These are phyloP conservation scores for Mercenaria mercenaria DNA, from an alignment of 1,140 invertebrate species.

Conservation along the genomic window DNA sequence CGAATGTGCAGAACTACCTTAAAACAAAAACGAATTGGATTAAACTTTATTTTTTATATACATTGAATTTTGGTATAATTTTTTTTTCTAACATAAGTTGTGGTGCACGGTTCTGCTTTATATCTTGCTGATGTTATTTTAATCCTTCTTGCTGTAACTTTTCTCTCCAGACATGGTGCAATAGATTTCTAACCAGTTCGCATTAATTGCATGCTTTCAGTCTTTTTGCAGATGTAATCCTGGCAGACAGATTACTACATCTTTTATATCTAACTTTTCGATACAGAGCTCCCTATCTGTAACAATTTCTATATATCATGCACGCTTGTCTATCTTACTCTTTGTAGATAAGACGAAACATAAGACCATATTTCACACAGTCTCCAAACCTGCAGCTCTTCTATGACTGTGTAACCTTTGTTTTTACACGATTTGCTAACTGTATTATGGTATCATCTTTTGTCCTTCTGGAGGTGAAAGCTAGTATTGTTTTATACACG, in stretches of 20 bases:
- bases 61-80: no score
- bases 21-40: no score
- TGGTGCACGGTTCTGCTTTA: no score
- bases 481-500: conserved; percentile 40
- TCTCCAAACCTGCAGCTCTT: conserved; percentile 12
- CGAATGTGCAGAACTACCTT: no score
- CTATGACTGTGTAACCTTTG: conserved; percentile 61
- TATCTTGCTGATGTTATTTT: no score
- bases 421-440: conserved; percentile 61
- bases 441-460: conserved; percentile 53
- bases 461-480: conserved; percentile 33
- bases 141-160: no score
- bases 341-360: conserved; percentile 57
- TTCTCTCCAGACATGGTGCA: no score
- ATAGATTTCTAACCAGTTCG: no score
- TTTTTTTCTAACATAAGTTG: no score
- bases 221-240: neutral
- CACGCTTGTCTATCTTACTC: neutral
- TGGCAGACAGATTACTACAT: neutral
- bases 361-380: conserved; percentile 43
- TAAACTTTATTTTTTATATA: no score
- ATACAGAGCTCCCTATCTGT: no score
- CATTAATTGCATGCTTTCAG: neutral
- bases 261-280: neutral
- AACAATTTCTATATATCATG: no score